Evolutionary conservation across 2,113 vertebrate species (phyloP), one percentile per base, ranked within the genome.

Genomic region (Tragelaphus imberbis): DNA sequence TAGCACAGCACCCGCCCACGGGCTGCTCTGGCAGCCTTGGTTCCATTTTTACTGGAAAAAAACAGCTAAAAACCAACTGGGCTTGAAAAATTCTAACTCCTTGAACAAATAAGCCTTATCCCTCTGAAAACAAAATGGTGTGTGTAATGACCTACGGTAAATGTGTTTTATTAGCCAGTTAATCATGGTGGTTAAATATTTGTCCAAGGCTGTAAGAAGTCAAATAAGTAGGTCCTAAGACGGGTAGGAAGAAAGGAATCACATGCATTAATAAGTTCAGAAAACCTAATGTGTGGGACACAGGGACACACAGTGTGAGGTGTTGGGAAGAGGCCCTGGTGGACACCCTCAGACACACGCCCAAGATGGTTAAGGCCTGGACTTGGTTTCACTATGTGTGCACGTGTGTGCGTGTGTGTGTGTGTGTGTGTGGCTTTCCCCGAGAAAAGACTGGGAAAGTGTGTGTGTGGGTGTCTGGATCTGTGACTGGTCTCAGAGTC

Each of bases 151-250:
- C 84, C 33, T 51, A 10, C 0, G 5, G 84, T n/a, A 93, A 94
- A 44, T 79, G 51, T 55, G 55, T 93, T 96, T 97, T 94, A 97
- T 90, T 79, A 85, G 49, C 63, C 79, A 49, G 14, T 87, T 96
- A 84, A 96, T 82, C 53, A 7, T 3, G 77, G 91, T 80, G 33
- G 90, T 88, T 88, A 95, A 97, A 95, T 59, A 79, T 91, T 65
- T 85, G 61, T 94, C 90, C 10, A 8, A 77, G 55, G 77, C 14
- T 63, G 10, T 75, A 71, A 81, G 86, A 86, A 88, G 63, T 80
- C 88, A 36, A 77, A 51, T 17, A 53, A 51, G 51, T 15, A 77
- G 88, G 63, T 61, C 82, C 47, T 56, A 28, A 84, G 55, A 49
- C 9, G 9, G 30, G 65, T 16, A 27, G 85, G 63, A 61, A 28